A percentile compares a stretch with the other conserved stretches of the same genome.
Conservation (phyloP, 2,113 vertebrate species). For the Phalacrocorax carbo region DNA sequence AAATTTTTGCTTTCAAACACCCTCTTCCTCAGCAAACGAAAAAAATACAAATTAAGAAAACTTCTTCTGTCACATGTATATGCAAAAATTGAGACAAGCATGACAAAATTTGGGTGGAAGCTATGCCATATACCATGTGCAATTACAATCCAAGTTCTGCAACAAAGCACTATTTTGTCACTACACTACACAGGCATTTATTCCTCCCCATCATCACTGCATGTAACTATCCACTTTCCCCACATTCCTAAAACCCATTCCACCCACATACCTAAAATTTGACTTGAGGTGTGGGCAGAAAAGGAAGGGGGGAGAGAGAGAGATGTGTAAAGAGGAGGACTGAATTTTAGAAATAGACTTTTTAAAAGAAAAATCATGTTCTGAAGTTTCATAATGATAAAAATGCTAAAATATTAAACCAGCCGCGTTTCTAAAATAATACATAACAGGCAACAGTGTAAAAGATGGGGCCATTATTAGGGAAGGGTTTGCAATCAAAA, state of each 20-base stretch:
- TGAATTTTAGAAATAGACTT: not conserved
- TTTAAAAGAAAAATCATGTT: not conserved
- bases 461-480: not conserved
- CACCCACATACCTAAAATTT: not conserved
- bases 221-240: not conserved
- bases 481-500: not conserved
- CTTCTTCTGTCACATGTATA: not conserved
- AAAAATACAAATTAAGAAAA: slow-evolving; percentile 1
- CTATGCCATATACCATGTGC: not conserved
- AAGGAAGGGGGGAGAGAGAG: not conserved
- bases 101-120: not conserved
- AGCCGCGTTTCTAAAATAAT: not conserved
- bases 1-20: slow-evolving; percentile 14
- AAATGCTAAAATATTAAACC: not conserved
- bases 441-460: not conserved
- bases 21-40: not conserved
- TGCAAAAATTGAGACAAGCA: not conserved
- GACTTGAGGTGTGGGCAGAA: not conserved
- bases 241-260: not conserved
- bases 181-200: not conserved
- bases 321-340: not conserved
- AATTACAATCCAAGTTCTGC: not conserved
- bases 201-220: not conserved
- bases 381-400: not conserved
- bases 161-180: not conserved